These are phyloP conservation scores for Phoenicopterus ruber DNA, from an alignment of 2,113 vertebrate species.

Conservation along the genomic window DNA sequence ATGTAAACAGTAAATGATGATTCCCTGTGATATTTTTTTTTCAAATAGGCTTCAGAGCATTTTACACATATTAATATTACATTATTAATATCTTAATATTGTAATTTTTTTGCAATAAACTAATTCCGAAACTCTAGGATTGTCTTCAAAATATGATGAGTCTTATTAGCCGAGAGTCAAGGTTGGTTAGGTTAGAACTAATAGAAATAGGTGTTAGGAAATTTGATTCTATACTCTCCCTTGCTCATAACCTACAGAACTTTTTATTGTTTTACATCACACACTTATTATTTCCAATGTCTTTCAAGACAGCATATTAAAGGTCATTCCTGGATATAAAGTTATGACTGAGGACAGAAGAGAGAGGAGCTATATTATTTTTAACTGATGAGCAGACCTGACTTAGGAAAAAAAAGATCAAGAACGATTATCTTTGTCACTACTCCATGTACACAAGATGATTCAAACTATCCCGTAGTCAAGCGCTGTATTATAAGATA, in stretches of 20 bases:
- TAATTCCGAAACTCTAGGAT: neutral
- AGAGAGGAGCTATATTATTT: neutral
- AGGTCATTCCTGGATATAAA: slow-evolving; percentile 15
- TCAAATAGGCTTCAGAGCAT: neutral
- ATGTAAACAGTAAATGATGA: neutral
- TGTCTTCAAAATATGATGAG: neutral
- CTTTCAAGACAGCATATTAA: neutral
- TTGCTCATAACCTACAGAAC: neutral
- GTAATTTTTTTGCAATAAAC: neutral
- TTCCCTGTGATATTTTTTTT: neutral
- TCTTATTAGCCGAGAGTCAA: neutral
- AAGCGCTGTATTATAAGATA: neutral
- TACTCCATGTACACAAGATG: neutral
- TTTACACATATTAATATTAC: neutral
- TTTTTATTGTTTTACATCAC: neutral
- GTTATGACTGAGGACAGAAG: neutral
- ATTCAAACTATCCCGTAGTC: neutral
- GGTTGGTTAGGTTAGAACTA: neutral
- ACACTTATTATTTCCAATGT: neutral
- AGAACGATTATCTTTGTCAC: neutral
- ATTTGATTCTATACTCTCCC: neutral
- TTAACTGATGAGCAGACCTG: neutral
- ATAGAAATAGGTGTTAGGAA: neutral
- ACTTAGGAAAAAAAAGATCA: neutral
- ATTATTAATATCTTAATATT: neutral